phyloP scores from a whole-genome alignment of 2,888 invertebrate genomes.

The Norana najaformis region DNA sequence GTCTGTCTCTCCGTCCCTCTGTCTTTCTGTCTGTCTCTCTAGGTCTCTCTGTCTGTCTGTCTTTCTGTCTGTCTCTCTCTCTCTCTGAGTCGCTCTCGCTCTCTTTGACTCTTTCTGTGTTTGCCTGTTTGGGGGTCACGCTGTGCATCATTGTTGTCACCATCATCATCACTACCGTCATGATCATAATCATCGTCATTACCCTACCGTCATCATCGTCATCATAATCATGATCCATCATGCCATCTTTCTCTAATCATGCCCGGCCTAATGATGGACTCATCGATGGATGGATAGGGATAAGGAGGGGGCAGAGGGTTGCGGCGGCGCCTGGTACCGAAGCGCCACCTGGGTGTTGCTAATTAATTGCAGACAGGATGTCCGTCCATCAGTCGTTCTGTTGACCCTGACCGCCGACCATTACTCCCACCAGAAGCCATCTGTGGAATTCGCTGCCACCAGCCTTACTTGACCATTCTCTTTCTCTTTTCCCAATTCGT shows the following conservation, averaged over 20 bases:
- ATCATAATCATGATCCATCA: background rate
- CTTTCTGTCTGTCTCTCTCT: background rate
- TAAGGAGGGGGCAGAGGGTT: no score
- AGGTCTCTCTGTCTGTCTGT: background rate
- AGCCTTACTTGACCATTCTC: no score
- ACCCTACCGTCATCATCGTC: no score
- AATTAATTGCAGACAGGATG: background rate
- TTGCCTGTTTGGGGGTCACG: no score
- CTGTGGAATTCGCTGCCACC: no score
- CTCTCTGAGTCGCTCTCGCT: no score
- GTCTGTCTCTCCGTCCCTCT: background rate
- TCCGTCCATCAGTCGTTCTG: background rate
- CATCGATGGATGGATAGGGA: background rate
- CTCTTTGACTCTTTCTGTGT: no score
- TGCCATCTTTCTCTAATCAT: background rate
- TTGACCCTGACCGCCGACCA: background rate
- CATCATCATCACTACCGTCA: background rate
- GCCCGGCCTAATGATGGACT: background rate
- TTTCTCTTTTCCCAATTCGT: no score
- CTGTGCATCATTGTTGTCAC: background rate
- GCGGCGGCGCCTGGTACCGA: background rate
- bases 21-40: no score
- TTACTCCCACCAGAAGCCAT: background rate
- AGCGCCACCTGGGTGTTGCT: background rate
- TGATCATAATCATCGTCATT: no score